These are phyloP conservation scores for Eudasyphora cyanicolor DNA, from an alignment of 2,888 invertebrate genomes.

Conservation along the genomic window DNA sequence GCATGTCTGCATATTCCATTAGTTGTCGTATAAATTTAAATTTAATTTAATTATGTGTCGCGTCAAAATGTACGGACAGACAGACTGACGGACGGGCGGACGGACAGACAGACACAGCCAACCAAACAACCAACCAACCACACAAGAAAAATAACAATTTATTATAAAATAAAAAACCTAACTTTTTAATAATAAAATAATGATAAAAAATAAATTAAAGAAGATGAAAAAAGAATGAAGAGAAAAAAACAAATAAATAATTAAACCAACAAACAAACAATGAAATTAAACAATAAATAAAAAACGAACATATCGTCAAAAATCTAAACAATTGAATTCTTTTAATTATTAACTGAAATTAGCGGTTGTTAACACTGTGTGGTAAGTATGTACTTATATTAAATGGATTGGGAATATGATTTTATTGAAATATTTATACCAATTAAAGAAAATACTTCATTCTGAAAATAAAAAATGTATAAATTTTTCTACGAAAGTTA, in stretches of 20 bases:
- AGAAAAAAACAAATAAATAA: slow-evolving; percentile 27
- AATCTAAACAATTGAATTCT: neutral
- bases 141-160: slow-evolving; percentile 12
- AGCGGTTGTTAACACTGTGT: neutral
- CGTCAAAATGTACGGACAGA: neutral
- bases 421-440: too few species aligned
- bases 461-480: too few species aligned
- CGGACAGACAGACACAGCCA: neutral
- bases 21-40: slow-evolving; percentile 61
- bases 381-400: too few species aligned
- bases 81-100: too few species aligned
- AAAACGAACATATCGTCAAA: slow-evolving; percentile 32
- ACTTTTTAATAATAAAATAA: slow-evolving; percentile 46
- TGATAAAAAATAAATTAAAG: slow-evolving; percentile 38
- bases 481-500: too few species aligned
- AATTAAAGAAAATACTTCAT: too few species aligned
- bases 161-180: slow-evolving; percentile 44
- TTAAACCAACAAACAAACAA: slow-evolving; percentile 37
- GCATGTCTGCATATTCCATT: slow-evolving; percentile 50
- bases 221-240: too few species aligned
- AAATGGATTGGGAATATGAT: too few species aligned
- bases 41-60: slow-evolving; percentile 35
- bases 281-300: slow-evolving; percentile 35
- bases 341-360: too few species aligned
- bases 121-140: neutral